These are phyloP conservation scores for Spea multiplicata DNA, from an alignment of 2,113 vertebrate species.

Conservation along the genomic window DNA sequence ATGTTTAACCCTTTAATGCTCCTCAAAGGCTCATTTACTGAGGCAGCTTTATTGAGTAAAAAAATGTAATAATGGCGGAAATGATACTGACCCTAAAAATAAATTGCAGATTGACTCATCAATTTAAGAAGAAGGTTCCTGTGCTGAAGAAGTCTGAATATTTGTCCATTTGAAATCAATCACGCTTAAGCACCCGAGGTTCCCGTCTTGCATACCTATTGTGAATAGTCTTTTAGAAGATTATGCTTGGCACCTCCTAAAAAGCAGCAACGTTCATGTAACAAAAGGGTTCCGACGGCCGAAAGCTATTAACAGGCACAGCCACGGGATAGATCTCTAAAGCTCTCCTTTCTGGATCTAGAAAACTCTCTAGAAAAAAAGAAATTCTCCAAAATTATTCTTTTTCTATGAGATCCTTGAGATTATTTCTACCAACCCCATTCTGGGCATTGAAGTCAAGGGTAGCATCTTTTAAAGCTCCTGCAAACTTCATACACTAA, in stretches of 20 bases:
- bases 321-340: background rate
- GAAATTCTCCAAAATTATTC: background rate
- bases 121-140: too few species aligned
- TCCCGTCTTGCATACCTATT: background rate
- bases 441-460: too few species aligned
- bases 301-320: too few species aligned
- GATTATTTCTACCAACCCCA: background rate
- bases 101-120: too few species aligned
- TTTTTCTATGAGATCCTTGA: background rate
- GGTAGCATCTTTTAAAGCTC: too few species aligned
- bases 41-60: too few species aligned
- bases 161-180: background rate
- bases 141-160: too few species aligned
- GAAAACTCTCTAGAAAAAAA: background rate
- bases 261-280: conserved; percentile 8
- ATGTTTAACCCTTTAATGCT: too few species aligned
- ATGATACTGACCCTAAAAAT: too few species aligned
- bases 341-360: background rate
- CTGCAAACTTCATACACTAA: too few species aligned
- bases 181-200: background rate
- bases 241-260: conserved; percentile 21
- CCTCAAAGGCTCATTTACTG: too few species aligned
- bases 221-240: background rate
- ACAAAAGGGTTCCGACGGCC: conserved; percentile 20
- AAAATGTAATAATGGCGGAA: too few species aligned